Conservation (phyloP, 2,113 vertebrate species). For the Tachysurus vachellii region DNA sequence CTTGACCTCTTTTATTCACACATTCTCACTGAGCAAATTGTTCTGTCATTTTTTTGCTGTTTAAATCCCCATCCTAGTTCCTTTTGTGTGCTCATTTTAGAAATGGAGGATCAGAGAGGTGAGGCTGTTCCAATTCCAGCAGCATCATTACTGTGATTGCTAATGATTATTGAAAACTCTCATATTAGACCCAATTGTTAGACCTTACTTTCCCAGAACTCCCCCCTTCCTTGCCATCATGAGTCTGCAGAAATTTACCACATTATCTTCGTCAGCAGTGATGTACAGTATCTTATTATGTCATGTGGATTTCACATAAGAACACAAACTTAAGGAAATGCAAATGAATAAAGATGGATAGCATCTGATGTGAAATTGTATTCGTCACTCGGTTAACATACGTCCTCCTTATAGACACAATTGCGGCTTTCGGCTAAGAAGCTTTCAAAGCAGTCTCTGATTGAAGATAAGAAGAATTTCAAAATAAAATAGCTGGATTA, state of each 20-base stretch:
- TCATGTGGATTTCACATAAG: background rate
- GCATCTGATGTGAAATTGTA: background rate
- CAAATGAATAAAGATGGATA: background rate
- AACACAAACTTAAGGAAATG: background rate
- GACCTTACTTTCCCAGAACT: too few relatives aligned
- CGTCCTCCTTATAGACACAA: background rate
- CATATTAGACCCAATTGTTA: background rate
- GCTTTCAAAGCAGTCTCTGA: conserved; percentile 25
- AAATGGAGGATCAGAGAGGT: conserved; percentile 22
- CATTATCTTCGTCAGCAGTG: conserved; percentile 20
- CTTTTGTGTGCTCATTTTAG: conserved; percentile 8
- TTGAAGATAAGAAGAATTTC: conserved; percentile 19
- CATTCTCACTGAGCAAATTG: background rate
- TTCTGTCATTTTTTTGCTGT: background rate
- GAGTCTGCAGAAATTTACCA: conserved; percentile 22
- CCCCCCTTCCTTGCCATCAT: conserved; percentile 14
- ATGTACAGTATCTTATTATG: conserved; percentile 20
- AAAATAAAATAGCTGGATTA: background rate
- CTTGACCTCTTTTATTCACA: background rate
- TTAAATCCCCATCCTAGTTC: background rate
- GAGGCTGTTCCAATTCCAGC: background rate
- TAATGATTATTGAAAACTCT: background rate
- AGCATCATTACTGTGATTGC: conserved; percentile 27
- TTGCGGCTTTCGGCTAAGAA: background rate
- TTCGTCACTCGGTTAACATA: background rate